Evolutionary conservation across 23 tunicate genomes (phyloP), one percentile per base, ranked within the genome.

Genomic region (Aplidium turbinatum): DNA sequence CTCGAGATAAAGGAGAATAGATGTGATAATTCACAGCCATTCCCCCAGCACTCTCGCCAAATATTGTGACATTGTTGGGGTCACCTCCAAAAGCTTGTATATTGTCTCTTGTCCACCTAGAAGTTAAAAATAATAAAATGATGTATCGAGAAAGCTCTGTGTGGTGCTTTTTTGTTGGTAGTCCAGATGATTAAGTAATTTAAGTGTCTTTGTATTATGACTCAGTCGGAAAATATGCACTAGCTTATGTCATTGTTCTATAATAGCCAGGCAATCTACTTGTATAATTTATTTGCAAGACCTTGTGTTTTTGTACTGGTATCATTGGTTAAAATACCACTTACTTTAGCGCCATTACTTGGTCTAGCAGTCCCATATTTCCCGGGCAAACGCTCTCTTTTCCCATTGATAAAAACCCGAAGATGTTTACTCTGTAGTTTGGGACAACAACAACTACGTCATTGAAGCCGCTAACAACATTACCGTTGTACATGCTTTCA

Each of bases 371-470:
- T 26, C 94, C 94, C 50, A 67, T 52, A 73, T 87, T 87, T 58
- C 94, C 94, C 25, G 94, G 72, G n/a, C 79, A 80, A 16, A 35
- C 47, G 52, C 82, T 82, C 35, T 80, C 70, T 47, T 35, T 36
- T 0, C 94, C 94, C 1, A 64, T 25, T 0, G 82, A 29, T 24
- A 87, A 56, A 52, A 87, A 87, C 28, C 94, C 94, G 48, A 87
- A 79, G 4, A 75, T 57, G 28, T 34, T 42, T 0, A 80, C 78
- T 68, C 94, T 42, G 57, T 87, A 87, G 32, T 80, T 81, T 45
- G 94, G 94, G 0, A 80, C 69, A 48, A 87, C 86, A 34, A 87
- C 75, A 1, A 87, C 82, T 4, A 87, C 86, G 52, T 87, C 94
- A 51, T 87, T 55, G 31, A 87, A 1, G 26, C 76, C 68, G 27